Conservation (phyloP, 2,797 vertebrate genomes). For the Corythornis leucogaster region DNA sequence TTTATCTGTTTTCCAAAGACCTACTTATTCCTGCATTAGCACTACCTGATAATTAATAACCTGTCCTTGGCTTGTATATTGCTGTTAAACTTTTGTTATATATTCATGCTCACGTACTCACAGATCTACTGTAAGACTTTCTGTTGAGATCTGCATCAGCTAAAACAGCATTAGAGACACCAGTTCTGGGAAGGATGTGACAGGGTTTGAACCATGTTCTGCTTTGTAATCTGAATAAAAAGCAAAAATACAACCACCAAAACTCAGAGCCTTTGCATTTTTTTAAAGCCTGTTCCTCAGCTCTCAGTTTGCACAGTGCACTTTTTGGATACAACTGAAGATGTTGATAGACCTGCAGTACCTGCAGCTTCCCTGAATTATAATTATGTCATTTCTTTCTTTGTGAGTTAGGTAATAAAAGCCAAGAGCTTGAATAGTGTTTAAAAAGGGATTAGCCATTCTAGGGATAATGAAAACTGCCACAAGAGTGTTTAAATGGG, state of each 20-base stretch:
- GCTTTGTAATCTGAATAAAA: neutral
- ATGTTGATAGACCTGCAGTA: neutral
- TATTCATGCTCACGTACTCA: neutral
- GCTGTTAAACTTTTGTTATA: neutral
- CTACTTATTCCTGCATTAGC: neutral
- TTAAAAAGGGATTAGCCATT: slow-evolving; percentile 3
- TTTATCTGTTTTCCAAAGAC: neutral
- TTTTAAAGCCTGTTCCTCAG: neutral
- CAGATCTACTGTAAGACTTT: neutral
- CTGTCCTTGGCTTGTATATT: neutral
- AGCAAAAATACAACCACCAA: neutral
- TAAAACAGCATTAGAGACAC: neutral
- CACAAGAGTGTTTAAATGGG: neutral
- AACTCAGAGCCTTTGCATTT: neutral
- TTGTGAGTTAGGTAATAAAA: neutral
- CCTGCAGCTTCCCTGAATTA: neutral
- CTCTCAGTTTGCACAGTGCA: neutral
- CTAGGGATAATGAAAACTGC: neutral
- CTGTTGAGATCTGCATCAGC: neutral
- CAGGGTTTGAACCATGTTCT: neutral
- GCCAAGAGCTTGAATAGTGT: neutral
- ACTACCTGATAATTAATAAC: neutral
- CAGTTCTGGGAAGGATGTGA: neutral
- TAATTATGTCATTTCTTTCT: neutral
- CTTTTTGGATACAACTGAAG: neutral